Evolutionary conservation across 2,113 vertebrate species (phyloP).

Genomic region (Podarcis muralis): DNA sequence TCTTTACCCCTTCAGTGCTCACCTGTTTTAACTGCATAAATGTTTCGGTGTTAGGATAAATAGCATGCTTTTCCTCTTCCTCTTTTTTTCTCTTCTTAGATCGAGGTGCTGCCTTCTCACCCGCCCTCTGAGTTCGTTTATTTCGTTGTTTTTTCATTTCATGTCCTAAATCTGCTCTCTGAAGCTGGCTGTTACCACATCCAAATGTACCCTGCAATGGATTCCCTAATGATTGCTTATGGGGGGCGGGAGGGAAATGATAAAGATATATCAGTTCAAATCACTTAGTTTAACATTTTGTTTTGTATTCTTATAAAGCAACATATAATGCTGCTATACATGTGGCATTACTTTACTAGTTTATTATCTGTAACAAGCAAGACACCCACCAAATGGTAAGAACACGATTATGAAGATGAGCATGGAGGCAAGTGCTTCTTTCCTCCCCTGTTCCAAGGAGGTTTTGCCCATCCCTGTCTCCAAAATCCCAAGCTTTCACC

Average conservation of each 20-base stretch:
- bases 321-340: not conserved
- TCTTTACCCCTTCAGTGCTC: not conserved
- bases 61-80: conserved; percentile 85
- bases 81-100: conserved; percentile 92
- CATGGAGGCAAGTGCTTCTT: not conserved
- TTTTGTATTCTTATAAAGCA: not conserved
- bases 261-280: not conserved
- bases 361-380: not conserved
- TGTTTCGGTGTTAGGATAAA: conserved; percentile 77
- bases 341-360: not conserved
- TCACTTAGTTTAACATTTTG: not conserved
- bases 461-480: not conserved
- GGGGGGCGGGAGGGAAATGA: conserved; percentile 39
- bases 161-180: conserved; percentile 77
- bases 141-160: conserved; percentile 88
- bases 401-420: not conserved
- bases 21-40: conserved; percentile 92
- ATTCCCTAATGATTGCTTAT: conserved; percentile 76
- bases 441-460: not conserved
- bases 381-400: not conserved
- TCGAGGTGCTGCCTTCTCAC: conserved; percentile 84
- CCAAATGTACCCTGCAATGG: conserved; percentile 74
- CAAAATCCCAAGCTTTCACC: not conserved
- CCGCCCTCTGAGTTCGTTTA: conserved; percentile 79
- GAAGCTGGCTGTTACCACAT: conserved; percentile 74